phyloP scores from a whole-genome alignment of 2,888 invertebrate genomes.

The Campopleginae sp. region DNA sequence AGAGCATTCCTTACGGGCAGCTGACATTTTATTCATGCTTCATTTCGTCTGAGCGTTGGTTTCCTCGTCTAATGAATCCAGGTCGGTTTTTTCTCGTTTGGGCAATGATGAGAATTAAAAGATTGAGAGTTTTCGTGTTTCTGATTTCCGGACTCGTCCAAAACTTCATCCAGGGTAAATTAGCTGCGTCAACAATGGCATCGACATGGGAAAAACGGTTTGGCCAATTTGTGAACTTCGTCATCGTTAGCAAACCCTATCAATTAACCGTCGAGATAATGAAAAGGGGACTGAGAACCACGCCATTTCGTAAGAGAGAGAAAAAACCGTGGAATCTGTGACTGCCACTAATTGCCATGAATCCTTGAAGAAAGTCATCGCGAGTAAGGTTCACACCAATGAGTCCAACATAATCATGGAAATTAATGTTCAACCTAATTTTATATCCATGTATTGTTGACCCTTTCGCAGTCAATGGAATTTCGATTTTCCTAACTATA shows the following conservation, averaged over 20 bases:
- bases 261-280: background rate
- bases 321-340: background rate
- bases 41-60: constrained; percentile 44
- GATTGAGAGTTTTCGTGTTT: constrained; percentile 28
- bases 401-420: too few relatives aligned
- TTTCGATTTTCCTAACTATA: too few relatives aligned
- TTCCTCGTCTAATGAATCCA: constrained; percentile 12
- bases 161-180: constrained; percentile 23
- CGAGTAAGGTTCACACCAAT: background rate
- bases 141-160: background rate
- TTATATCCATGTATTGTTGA: too few relatives aligned
- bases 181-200: background rate
- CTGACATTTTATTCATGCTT: constrained; percentile 74
- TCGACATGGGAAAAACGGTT: constrained; percentile 30
- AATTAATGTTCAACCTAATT: too few relatives aligned
- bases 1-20: constrained; percentile 71
- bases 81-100: constrained; percentile 29
- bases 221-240: constrained; percentile 38
- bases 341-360: background rate
- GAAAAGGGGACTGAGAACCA: background rate
- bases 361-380: background rate
- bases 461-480: too few relatives aligned
- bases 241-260: constrained; percentile 38
- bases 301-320: background rate
- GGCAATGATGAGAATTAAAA: constrained; percentile 27